Percentiles rank a stretch among this genome's conserved stretches.
phyloP scores from a whole-genome alignment of 2,797 vertebrate species.

The Capromys pilorides region DNA sequence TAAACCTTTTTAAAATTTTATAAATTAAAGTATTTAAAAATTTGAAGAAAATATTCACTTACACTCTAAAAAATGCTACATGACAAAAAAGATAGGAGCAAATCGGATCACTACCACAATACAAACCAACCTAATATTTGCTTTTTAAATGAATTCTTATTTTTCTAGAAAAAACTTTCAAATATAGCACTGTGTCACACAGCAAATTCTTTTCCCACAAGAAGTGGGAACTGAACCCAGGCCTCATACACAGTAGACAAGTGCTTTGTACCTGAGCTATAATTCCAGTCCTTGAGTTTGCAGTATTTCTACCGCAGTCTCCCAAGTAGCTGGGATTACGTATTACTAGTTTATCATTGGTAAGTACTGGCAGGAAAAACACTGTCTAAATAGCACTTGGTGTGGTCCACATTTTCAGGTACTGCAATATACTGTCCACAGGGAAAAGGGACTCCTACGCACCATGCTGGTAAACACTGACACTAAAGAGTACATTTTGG shows the following conservation, averaged over 20 bases:
- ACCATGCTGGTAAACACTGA: neutral
- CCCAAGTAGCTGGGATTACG: neutral
- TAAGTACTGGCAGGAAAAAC: neutral
- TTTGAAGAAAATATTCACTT: constrained; percentile 50
- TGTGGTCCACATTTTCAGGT: neutral
- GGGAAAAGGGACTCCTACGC: too few species aligned
- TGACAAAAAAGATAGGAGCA: constrained; percentile 65
- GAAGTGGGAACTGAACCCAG: neutral
- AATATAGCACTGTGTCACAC: neutral
- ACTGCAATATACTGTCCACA: neutral
- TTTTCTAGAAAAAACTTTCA: constrained; percentile 61
- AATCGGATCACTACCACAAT: constrained; percentile 33
- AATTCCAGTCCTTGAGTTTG: neutral
- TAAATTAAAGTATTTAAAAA: constrained; percentile 63
- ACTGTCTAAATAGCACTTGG: neutral
- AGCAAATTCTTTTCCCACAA: neutral
- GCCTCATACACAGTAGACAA: neutral
- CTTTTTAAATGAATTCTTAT: constrained; percentile 16
- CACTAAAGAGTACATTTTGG: neutral
- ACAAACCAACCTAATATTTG: constrained; percentile 39
- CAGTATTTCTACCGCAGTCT: neutral
- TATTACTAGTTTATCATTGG: neutral
- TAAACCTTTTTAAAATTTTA: constrained; percentile 59
- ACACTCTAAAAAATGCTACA: constrained; percentile 65
- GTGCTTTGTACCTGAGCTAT: neutral